A percentile compares a stretch with the other conserved stretches of the same genome.
These are phyloP conservation scores for Nemapogon koenigi DNA, from an alignment of 2,888 invertebrate species.

Conservation along the genomic window DNA sequence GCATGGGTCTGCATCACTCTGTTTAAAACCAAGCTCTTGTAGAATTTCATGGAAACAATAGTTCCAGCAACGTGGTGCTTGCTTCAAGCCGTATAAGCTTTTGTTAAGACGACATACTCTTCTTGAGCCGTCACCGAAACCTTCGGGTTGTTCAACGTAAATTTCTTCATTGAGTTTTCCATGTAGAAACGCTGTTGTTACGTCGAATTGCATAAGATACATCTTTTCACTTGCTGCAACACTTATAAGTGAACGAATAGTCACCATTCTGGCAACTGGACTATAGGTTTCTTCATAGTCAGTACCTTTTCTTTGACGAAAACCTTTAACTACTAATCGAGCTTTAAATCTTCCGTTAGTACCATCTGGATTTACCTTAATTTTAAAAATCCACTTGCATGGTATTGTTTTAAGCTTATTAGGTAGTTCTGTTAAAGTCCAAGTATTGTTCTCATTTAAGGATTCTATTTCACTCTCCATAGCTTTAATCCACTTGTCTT, in stretches of 20 bases:
- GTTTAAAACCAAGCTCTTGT: conserved; percentile 1
- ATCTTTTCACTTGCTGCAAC: conserved; percentile 11
- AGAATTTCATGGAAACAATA: neutral
- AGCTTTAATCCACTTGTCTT: neutral
- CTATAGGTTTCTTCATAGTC: neutral
- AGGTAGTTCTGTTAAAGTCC: neutral
- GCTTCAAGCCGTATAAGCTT: conserved; percentile 8
- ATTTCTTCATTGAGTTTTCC: conserved; percentile 11
- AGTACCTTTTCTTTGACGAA: neutral
- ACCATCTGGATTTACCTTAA: neutral
- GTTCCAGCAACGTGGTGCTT: conserved; percentile 8
- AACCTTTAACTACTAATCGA: neutral
- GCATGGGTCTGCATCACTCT: conserved; percentile 4
- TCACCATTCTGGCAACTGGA: conserved; percentile 12
- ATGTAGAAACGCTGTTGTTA: conserved; percentile 10
- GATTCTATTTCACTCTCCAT: neutral
- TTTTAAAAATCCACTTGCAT: conserved; percentile 2
- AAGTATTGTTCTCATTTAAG: neutral
- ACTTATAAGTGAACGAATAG: conserved; percentile 12
- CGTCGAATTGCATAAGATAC: conserved; percentile 1
- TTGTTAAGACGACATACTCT: conserved; percentile 5
- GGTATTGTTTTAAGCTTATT: neutral
- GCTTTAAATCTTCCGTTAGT: neutral
- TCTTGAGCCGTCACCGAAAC: conserved; percentile 8
- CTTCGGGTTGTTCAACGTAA: conserved; percentile 12